These are phyloP conservation scores for Spea hammondii DNA, from an alignment of 2,797 vertebrate species.

Conservation along the genomic window DNA sequence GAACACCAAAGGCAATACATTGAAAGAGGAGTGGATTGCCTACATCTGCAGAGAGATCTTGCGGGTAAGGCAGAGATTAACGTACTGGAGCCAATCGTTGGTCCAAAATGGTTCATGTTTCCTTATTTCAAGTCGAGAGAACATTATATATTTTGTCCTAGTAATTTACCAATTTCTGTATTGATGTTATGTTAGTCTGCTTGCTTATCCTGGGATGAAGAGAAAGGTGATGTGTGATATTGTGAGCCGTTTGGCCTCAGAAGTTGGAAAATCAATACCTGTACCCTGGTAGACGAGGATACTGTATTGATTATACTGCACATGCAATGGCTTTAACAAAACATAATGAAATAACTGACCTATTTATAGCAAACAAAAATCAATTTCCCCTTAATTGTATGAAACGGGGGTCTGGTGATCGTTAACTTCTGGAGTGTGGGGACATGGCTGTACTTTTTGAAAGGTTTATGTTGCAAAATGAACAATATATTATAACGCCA, in stretches of 20 bases:
- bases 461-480: too few relatives aligned
- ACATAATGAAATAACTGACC: conserved; percentile 1
- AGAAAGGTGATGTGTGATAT: background rate
- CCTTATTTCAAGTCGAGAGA: too few relatives aligned
- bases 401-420: background rate
- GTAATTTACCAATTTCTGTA: too few relatives aligned
- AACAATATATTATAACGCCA: too few relatives aligned
- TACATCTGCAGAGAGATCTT: conserved; percentile 97
- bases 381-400: conserved; percentile 12
- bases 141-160: too few relatives aligned
- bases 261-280: conserved; percentile 26
- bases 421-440: background rate
- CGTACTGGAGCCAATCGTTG: too few relatives aligned
- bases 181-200: background rate
- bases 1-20: conserved; percentile 94
- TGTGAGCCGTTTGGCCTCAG: conserved; percentile 8
- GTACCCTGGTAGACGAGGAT: conserved; percentile 6
- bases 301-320: conserved; percentile 15
- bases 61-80: conserved; percentile 70
- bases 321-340: background rate
- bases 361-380: conserved; percentile 13
- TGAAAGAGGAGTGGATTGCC: conserved; percentile 97
- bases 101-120: too few relatives aligned
- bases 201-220: background rate
- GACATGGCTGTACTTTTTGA: too few relatives aligned